A percentile compares a stretch with the other conserved stretches of the same genome.
Conservation (phyloP, 2,113 vertebrate species). For the Limnothrissa miodon region DNA sequence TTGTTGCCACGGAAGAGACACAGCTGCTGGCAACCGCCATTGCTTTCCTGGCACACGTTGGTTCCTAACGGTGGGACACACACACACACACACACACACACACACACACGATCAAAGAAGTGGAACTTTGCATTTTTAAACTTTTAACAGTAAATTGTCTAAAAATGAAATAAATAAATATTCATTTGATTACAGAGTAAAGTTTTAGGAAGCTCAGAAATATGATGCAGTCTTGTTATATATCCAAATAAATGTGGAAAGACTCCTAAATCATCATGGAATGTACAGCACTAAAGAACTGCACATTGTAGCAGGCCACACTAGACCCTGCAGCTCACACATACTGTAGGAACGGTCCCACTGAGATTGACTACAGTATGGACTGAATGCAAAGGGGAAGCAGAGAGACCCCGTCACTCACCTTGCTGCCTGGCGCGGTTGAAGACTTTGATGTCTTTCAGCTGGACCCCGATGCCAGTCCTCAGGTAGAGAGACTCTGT, state of each 20-base stretch:
- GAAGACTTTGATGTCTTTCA: conserved; percentile 98
- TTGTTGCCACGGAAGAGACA: conserved; percentile 84
- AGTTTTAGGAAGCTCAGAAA: no score
- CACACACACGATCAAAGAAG: not conserved
- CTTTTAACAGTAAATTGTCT: no score
- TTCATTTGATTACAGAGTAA: no score
- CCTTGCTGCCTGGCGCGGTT: conserved; percentile 92
- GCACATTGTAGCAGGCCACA: not conserved
- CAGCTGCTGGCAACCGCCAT: conserved; percentile 91
- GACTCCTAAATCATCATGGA: not conserved
- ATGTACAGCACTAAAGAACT: not conserved
- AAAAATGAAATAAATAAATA: no score
- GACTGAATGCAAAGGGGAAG: no score
- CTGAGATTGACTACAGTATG: not conserved
- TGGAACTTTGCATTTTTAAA: no score
- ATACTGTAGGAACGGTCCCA: not conserved
- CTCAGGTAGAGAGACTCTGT: conserved; percentile 89
- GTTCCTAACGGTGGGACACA: conserved; percentile 73
- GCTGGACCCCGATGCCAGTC: conserved; percentile 91
- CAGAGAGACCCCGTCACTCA: conserved; percentile 37
- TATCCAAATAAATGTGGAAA: not conserved
- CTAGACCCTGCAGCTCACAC: not conserved
- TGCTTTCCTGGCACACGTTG: conserved; percentile 86
- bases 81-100: not conserved
- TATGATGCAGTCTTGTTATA: no score